These are phyloP conservation scores for Nowickia ferox DNA, from an alignment of 2,888 invertebrate species.

Conservation along the genomic window DNA sequence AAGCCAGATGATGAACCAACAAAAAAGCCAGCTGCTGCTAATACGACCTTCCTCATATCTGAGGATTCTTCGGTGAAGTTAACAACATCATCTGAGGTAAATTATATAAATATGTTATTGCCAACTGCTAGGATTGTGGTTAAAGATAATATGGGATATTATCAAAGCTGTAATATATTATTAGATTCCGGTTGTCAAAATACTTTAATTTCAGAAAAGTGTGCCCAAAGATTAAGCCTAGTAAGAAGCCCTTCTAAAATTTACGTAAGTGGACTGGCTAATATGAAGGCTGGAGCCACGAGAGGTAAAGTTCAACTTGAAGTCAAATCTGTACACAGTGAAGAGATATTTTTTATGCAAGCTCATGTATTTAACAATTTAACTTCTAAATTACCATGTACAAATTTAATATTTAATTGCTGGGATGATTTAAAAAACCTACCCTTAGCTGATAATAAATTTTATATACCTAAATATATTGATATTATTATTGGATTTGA, in stretches of 20 bases:
- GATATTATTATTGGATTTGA: too few relatives aligned
- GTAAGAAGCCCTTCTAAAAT: slow-evolving; percentile 33
- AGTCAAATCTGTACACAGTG: slow-evolving; percentile 3
- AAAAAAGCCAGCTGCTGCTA: background rate
- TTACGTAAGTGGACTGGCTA: too few relatives aligned
- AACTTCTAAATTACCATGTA: slow-evolving; percentile 43
- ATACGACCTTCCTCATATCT: background rate
- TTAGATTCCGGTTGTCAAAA: slow-evolving; percentile 56
- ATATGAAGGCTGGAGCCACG: too few relatives aligned
- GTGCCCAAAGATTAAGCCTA: background rate
- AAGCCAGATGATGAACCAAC: too few relatives aligned
- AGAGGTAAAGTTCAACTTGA: too few relatives aligned
- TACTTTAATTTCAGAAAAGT: slow-evolving; percentile 25
- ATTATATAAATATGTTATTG: too few relatives aligned
- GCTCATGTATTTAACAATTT: slow-evolving; percentile 16
- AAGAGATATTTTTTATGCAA: too few relatives aligned
- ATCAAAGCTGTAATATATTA: slow-evolving; percentile 44
- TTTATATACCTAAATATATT: slow-evolving; percentile 35
- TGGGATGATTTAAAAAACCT: slow-evolving; percentile 49
- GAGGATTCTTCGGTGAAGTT: slow-evolving; percentile 18
- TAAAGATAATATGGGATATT: slow-evolving; percentile 48
- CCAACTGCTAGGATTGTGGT: slow-evolving; percentile 41
- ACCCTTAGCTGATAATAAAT: too few relatives aligned
- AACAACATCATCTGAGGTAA: slow-evolving; percentile 12
- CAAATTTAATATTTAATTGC: slow-evolving; percentile 23